Evolutionary conservation across 2,797 vertebrate genomes (phyloP), one percentile per base, ranked within the genome.

Genomic region (Harpagifer antarcticus): DNA sequence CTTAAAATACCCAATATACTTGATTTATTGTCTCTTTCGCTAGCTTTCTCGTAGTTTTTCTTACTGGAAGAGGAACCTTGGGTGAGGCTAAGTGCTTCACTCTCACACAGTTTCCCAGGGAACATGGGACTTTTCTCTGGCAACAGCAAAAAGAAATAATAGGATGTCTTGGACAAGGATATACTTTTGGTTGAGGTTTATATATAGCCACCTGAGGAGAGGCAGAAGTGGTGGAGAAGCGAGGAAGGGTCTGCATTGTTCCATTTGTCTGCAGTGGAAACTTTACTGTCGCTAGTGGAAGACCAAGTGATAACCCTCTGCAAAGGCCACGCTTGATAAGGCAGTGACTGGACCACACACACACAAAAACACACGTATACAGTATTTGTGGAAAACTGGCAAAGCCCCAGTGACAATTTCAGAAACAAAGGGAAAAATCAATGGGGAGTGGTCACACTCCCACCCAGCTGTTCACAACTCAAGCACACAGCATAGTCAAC

Each of bases 91-190:
- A 56, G 57, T 81, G 57, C 48, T 65, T 67, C 68, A 73, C 66
- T 70, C 79, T 82, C 75, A 80, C 71, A 76, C 47, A 16, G 59
- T 63, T 85, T 82, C 66, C 63, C 69, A 74, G 71, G 54, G 47
- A 71, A 70, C 63, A 63, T 20, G 55, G 59, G 63, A 73, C 54
- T 55, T 75, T 70, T 86, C 68, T 56, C 54, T 47, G 14, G 71
- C 20, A 58, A 69, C 31, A 60, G 44, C 33, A 55, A 64, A 44
- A 79, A 85, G 64, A 85, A 86, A 87, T 81, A 78, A 90, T 81
- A 87, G 84, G 88, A 91, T 76, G 86, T 90, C 83, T 86, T 67
- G 66, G 84, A 89, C 87, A 90, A 89, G 91, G 86, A 88, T 88
- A 56, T 64, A 74, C 64, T 88, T 63, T 66, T 78, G 85, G 81